A percentile compares a stretch with the other conserved stretches of the same genome.
phyloP scores from a whole-genome alignment of 35 echinoderm and acorn worm species.

The Lytechinus variegatus region DNA sequence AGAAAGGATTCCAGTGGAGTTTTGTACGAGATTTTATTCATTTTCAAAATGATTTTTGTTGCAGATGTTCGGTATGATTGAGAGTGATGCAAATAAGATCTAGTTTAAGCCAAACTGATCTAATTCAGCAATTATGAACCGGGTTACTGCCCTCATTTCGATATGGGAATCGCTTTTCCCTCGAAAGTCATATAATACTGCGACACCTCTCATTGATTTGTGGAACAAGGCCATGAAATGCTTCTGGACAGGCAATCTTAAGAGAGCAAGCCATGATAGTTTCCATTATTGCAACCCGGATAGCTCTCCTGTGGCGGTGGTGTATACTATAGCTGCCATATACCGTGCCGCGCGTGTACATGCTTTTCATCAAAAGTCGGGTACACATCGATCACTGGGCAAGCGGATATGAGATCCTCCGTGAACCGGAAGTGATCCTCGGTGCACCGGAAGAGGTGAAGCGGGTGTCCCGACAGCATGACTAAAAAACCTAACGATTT shows the following conservation, averaged over 20 bases:
- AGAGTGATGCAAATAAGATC: background rate
- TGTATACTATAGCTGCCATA: background rate
- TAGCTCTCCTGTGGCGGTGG: background rate
- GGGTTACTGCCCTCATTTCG: background rate
- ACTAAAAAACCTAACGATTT: constrained; percentile 51
- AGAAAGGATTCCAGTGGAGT: background rate
- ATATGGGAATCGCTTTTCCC: background rate
- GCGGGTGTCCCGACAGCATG: constrained; percentile 42
- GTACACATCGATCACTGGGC: constrained; percentile 48
- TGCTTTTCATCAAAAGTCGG: constrained; percentile 39
- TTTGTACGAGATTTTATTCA: background rate
- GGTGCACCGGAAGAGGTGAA: constrained; percentile 45
- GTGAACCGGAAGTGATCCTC: constrained; percentile 50
- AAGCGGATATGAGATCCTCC: constrained; percentile 51
- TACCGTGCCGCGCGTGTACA: constrained; percentile 9
- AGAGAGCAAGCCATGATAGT: background rate
- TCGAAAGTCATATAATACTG: background rate
- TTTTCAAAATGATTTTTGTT: background rate
- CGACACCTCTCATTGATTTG: background rate
- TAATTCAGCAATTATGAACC: background rate
- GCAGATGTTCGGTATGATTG: background rate
- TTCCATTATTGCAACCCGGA: constrained; percentile 36
- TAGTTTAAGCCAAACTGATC: background rate
- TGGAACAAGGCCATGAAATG: constrained; percentile 17
- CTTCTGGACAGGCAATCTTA: constrained; percentile 43